Base-by-base conservation (phyloP, 2,113 vertebrate genomes). In the Thamnaconus septentrionalis region DNA sequence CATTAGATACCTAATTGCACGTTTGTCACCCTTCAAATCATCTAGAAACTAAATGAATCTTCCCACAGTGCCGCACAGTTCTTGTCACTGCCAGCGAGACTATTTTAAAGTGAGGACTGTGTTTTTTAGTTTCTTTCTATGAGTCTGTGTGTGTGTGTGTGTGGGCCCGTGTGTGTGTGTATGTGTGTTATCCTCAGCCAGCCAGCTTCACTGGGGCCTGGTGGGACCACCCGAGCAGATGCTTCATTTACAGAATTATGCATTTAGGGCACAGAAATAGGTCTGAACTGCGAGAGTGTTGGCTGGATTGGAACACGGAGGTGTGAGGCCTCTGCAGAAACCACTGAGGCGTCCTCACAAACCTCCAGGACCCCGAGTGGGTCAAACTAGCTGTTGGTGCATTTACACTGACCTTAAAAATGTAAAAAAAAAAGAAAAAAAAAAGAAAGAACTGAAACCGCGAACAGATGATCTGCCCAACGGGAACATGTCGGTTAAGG, bases 191-290 rank as follows among this genome's bases (percentile, higher is more conserved):
- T 70, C 58, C 55, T 66, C 53, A 66, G 66, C 64, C 62, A 66
- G 66, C 64, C 62, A 57, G 66, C 75, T 75, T 48, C 59, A 66
- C 69, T 63, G 10, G 41, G 50, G 69, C 41, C 80, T 75, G 55
- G 61, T 53, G 85, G 84, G 85, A 85, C 72, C 84, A 84, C 87
- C 78, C 76, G 79, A 62, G 81, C 84, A 87, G 82, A 86, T 90
- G 84, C 85, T 86, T 83, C 74, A 72, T 83, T 85, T 87, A 80
- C 74, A 53, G 65, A 79, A 84, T 87, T 83, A 84, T 87, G 87
- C 76, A 88, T 88, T 86, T 81, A 87, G 85, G 85, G 78, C 84
- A 87, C 62, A 81, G 64, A 86, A 88, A 79, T 85, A 65, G 78
- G 86, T 83, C 81, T 87, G 78, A 85, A 83, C 53, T 41, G n/a